phyloP scores from a whole-genome alignment of 2,113 vertebrate genomes.

The Variabilichromis moorii region DNA sequence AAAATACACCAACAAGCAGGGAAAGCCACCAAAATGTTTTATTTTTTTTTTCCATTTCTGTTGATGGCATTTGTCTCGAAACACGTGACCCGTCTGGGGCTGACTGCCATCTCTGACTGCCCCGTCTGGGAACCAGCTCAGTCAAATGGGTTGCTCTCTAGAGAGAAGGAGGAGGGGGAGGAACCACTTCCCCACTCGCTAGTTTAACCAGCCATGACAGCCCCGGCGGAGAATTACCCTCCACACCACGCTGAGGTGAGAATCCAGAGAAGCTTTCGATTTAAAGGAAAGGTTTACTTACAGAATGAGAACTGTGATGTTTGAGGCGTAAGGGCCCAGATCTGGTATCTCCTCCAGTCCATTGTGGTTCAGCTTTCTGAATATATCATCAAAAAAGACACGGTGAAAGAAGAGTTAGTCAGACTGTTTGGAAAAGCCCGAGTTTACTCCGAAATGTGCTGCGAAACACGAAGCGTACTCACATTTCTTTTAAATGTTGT shows the following conservation, averaged over 20 bases:
- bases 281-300: constrained; percentile 71
- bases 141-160: constrained; percentile 5
- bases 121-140: constrained; percentile 47
- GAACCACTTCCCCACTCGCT: neutral
- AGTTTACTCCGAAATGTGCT: neutral
- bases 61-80: constrained; percentile 43
- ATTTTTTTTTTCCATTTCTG: constrained; percentile 20
- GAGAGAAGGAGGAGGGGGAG: neutral
- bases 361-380: constrained; percentile 89
- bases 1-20: constrained; percentile 36
- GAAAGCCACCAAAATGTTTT: neutral
- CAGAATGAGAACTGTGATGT: constrained; percentile 85
- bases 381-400: neutral
- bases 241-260: neutral
- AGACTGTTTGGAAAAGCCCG: neutral
- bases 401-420: neutral
- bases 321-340: constrained; percentile 76
- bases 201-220: constrained; percentile 27
- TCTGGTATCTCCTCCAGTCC: constrained; percentile 82
- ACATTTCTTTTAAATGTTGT: constrained; percentile 84
- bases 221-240: neutral
- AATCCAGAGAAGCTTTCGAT: neutral
- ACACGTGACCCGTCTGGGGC: constrained; percentile 48
- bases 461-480: constrained; percentile 58
- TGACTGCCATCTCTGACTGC: constrained; percentile 35